Conservation (phyloP, 2,888 invertebrate species). For the Chalcis sispes region DNA sequence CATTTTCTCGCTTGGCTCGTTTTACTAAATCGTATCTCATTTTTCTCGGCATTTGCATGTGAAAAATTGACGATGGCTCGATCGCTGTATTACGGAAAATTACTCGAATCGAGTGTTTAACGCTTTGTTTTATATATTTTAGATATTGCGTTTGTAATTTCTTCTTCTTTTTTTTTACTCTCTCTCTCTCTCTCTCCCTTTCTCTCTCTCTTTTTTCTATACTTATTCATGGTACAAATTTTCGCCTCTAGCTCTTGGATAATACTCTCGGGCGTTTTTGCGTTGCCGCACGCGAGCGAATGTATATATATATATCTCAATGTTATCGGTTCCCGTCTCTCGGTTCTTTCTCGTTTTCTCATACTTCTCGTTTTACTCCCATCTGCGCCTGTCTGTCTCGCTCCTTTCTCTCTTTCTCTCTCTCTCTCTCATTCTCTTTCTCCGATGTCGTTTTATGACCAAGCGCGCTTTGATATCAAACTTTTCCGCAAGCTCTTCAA, state of each 20-base stretch:
- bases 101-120: conserved; percentile 54
- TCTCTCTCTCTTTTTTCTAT: conserved; percentile 3
- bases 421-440: background rate
- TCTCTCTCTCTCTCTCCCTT: conserved; percentile 16
- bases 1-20: conserved; percentile 26
- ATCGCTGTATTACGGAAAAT: conserved; percentile 53
- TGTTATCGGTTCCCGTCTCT: conserved; percentile 44
- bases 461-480: conserved; percentile 53
- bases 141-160: conserved; percentile 47
- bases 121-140: too few species aligned
- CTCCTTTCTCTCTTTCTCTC: background rate
- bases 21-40: too few species aligned
- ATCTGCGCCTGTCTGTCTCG: conserved; percentile 39
- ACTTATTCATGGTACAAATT: too few species aligned
- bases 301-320: conserved; percentile 41
- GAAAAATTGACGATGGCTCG: conserved; percentile 15
- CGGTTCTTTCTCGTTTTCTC: background rate
- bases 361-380: conserved; percentile 45
- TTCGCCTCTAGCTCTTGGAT: too few species aligned
- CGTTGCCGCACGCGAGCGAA: conserved; percentile 27
- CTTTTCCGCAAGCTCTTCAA: conserved; percentile 58
- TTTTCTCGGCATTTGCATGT: conserved; percentile 47
- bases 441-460: conserved; percentile 47
- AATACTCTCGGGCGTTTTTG: too few species aligned
- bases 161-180: conserved; percentile 23